Base-by-base conservation (phyloP, 2,113 vertebrate genomes). In the Entelurus aequoreus region DNA sequence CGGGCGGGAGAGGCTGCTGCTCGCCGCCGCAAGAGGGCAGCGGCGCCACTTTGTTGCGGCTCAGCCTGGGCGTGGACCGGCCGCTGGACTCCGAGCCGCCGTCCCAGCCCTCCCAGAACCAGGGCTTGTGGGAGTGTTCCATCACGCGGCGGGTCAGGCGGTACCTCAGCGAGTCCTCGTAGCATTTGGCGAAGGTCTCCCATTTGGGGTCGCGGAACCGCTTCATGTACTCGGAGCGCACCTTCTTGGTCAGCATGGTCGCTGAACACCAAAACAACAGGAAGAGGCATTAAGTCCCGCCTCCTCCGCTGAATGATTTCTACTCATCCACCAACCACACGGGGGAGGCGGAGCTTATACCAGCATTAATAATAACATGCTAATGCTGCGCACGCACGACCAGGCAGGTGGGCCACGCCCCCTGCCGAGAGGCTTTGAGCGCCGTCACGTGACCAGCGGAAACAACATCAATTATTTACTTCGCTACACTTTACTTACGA, bases 211-310 rank as follows among this genome's bases (percentile, higher is more conserved):
- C 93, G 52, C 86, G 91, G 85, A 92, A 98, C 71, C 93, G 92
- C 86, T 96, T 96, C 95, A 96, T 97, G 72, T 97, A 96, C 77
- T 97, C 94, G 6, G 92, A 94, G 55, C 90, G 85, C 50, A 88
- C 64, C 40, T 88, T 91, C 67, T 90, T 92, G 44, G 83, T 85
- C 60, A 88, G 75, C 82, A 87, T 88, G 60, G 66, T 16, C 6
- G 6, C 46, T 60, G 7, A 14, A 19, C n/a, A 50, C 4, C 42
- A 46, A 12, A 11, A 46, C 10, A 11, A 46, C 42, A 46, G 40
- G 8, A 42, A 42, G 40, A 42, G 8, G 10, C 40, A 40, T 12
- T 11, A 46, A 46, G 11, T 12, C 42, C 42, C 42, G 11, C 42
- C 42, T 46, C 42, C 42, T 46, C 12, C 10, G 3, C 10, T 46